phyloP scores from a whole-genome alignment of 2,797 vertebrate genomes.

The Lagocephalus sceleratus region DNA sequence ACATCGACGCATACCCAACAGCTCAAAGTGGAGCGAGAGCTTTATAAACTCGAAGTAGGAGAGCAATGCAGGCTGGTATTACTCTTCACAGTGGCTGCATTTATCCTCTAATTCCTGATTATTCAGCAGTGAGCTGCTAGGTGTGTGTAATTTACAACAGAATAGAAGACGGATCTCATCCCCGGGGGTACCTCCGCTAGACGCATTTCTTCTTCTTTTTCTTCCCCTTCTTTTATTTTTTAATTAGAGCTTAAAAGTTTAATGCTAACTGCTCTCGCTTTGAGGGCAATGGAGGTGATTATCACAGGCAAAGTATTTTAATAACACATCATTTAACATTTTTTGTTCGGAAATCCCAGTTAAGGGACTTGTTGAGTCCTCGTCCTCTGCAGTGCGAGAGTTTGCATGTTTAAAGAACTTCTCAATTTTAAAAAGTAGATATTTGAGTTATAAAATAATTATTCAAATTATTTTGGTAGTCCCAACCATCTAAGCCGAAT shows the following conservation, averaged over 20 bases:
- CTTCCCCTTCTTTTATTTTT: slow-evolving; percentile 58
- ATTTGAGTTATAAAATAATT: slow-evolving; percentile 19
- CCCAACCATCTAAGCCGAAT: not conserved
- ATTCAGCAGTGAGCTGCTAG: slow-evolving; percentile 72
- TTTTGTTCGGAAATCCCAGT: slow-evolving; percentile 29
- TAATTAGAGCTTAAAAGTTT: slow-evolving; percentile 75
- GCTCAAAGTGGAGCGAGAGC: slow-evolving; percentile 31
- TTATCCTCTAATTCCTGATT: slow-evolving; percentile 75
- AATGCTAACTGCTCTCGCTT: slow-evolving; percentile 58
- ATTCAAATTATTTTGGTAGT: not conserved
- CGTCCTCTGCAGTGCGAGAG: slow-evolving; percentile 18
- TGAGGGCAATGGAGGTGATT: slow-evolving; percentile 60
- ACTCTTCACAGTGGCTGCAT: slow-evolving; percentile 69
- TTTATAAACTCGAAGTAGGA: slow-evolving; percentile 55
- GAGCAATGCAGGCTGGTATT: slow-evolving; percentile 54
- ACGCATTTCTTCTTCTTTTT: slow-evolving; percentile 41
- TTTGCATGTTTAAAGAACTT: slow-evolving; percentile 16
- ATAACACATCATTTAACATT: slow-evolving; percentile 64
- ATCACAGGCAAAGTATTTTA: slow-evolving; percentile 69
- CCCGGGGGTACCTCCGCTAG: slow-evolving; percentile 39
- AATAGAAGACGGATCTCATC: slow-evolving; percentile 69
- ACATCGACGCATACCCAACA: slow-evolving; percentile 48
- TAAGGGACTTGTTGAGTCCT: slow-evolving; percentile 16
- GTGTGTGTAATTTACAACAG: slow-evolving; percentile 73
- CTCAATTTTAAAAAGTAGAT: not conserved